phyloP scores from a whole-genome alignment of 1,140 invertebrate species.

The Colletes gigas region DNA sequence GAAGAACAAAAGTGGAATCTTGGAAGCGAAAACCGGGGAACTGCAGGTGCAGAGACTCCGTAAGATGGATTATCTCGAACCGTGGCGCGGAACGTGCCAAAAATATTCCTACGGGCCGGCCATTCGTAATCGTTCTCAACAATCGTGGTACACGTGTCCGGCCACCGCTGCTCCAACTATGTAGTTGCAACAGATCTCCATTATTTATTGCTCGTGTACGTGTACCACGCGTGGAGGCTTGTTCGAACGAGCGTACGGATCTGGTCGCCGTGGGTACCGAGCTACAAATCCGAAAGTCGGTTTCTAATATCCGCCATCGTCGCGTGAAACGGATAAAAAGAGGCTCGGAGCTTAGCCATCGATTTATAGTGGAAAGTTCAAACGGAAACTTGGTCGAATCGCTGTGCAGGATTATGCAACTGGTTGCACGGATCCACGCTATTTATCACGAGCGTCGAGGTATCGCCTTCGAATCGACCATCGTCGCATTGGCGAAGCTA shows the following conservation, averaged over 20 bases:
- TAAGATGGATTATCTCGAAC: constrained; percentile 22
- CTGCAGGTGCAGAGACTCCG: background rate
- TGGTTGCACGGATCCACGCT: too few species aligned
- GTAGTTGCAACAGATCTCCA: background rate
- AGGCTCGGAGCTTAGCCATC: too few species aligned
- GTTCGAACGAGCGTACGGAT: background rate
- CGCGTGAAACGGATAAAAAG: too few species aligned
- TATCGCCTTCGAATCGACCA: too few species aligned
- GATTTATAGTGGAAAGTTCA: too few species aligned
- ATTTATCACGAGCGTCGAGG: too few species aligned
- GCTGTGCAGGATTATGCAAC: too few species aligned
- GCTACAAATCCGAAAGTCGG: background rate
- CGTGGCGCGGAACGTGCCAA: constrained; percentile 16
- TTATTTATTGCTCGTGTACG: background rate
- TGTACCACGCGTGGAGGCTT: background rate
- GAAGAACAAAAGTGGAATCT: too few species aligned
- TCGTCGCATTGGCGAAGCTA: too few species aligned
- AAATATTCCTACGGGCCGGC: constrained; percentile 14
- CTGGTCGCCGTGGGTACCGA: too few species aligned
- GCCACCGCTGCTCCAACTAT: background rate
- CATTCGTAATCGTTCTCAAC: background rate
- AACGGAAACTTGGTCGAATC: too few species aligned
- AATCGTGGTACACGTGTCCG: constrained; percentile 10
- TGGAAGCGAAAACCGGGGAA: background rate
- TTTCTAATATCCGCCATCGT: too few species aligned